phyloP scores from a whole-genome alignment of 2,113 vertebrate species.

The Lamprologus callipterus region DNA sequence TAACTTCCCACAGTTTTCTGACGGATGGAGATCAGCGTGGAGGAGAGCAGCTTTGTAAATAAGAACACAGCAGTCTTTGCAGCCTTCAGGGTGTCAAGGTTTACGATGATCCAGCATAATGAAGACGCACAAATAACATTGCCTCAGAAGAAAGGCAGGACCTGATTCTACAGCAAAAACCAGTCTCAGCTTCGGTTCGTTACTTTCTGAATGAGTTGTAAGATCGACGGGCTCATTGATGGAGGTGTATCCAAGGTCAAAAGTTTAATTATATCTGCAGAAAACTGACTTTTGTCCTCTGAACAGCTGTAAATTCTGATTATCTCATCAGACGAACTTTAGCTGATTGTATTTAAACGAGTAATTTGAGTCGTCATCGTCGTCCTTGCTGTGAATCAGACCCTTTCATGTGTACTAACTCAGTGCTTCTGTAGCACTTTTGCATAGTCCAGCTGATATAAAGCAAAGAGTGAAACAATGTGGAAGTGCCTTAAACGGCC shows the following conservation, averaged over 20 bases:
- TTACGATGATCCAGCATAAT: fast-evolving
- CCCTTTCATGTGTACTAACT: background rate
- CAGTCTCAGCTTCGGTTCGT: background rate
- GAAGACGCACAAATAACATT: fast-evolving
- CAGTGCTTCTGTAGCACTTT: background rate
- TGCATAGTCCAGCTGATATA: background rate
- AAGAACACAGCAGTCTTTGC: background rate
- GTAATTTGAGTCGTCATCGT: fast-evolving
- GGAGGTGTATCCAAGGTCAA: background rate
- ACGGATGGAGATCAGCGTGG: background rate
- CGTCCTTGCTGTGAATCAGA: background rate
- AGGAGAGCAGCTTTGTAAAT: background rate
- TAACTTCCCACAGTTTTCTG: background rate
- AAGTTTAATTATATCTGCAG: background rate
- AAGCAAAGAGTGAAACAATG: background rate
- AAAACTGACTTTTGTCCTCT: background rate
- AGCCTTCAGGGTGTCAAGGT: background rate
- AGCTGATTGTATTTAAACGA: background rate
- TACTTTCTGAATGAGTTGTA: background rate
- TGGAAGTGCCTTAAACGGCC: background rate
- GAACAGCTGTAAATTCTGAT: fast-evolving
- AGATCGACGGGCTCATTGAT: background rate
- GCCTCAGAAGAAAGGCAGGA: background rate
- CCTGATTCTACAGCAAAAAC: background rate
- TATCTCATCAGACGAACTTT: background rate